Base-by-base conservation (phyloP, 2,113 vertebrate species). In the Tapirus terrestris region DNA sequence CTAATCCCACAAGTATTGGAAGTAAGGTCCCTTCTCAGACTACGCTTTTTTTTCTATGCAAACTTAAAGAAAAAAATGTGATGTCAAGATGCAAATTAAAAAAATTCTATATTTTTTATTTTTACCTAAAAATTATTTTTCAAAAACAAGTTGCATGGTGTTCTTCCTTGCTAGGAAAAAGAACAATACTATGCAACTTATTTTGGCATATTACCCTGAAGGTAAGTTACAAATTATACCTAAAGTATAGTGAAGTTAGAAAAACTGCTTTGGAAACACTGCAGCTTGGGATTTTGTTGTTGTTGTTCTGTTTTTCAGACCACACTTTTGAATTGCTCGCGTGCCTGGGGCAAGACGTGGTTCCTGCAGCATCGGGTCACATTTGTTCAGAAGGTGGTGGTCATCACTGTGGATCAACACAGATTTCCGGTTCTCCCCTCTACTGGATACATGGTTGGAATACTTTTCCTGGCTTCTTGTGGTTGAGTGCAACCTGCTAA, bases 61-160 rank as follows among this genome's bases (percentile, higher is more conserved):
- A 60, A 23, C 58, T 25, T 27, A 12, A 39, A 81, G 25, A 79
- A 76, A 33, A 45, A 36, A 23, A 16, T 29, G 33, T n/a, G 2
- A 12, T 56, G 31, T 33, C 58, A 90, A 58, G 4, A 51, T 16
- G 29, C 25, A 36, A 73, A 43, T 67, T 81, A 3, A 8, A 4
- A 76, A 68, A 33, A 60, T 21, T 58, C 14, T 60, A 3, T 68
- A 20, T 96, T 43, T 51, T 75, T 51, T 21, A 58, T 31, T 16
- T 88, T 95, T 63, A n/a, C 20, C 14, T 96, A 75, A 85, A 90
- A 81, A 72, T 48, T 29, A 51, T 31, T 82, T 89, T 73, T 17
- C 11, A 70, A 43, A 86, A 82, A 60, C 2, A 85, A 23, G 21
- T 6, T 80, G 21, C 18, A 2, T 70, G 8, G 45, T 7, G 2